Evolutionary conservation across 2,797 vertebrate species (phyloP).

Genomic region (Pangasius mekongensis): DNA sequence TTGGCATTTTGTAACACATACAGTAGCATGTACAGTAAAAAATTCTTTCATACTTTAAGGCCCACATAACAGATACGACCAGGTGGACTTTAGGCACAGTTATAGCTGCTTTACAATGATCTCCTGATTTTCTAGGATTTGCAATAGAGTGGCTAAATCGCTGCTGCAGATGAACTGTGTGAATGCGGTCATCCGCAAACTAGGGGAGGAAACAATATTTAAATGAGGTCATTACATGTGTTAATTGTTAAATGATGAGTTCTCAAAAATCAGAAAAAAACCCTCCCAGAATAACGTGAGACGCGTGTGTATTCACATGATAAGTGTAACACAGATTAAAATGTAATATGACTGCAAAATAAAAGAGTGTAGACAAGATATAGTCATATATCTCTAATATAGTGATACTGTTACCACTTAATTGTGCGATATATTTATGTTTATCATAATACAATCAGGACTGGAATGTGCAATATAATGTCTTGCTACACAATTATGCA

Average conservation of each 20-base stretch:
- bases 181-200: not conserved
- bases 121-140: not conserved
- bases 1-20: not conserved
- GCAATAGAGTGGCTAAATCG: not conserved
- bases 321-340: not conserved
- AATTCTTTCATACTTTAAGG: not conserved
- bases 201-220: not conserved
- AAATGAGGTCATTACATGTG: not conserved
- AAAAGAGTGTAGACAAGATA: not conserved
- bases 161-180: not conserved
- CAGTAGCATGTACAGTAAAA: not conserved
- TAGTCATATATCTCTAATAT: not conserved
- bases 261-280: not conserved
- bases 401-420: not conserved
- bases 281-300: not conserved
- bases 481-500: not conserved
- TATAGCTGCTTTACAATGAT: not conserved
- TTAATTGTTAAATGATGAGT: not conserved
- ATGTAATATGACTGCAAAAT: not conserved
- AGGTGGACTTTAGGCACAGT: not conserved
- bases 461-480: not conserved
- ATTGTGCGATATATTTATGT: not conserved
- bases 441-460: not conserved
- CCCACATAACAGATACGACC: not conserved
- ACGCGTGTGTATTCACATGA: not conserved